phyloP scores from a whole-genome alignment of 2,888 invertebrate genomes.

The Syritta pipiens region DNA sequence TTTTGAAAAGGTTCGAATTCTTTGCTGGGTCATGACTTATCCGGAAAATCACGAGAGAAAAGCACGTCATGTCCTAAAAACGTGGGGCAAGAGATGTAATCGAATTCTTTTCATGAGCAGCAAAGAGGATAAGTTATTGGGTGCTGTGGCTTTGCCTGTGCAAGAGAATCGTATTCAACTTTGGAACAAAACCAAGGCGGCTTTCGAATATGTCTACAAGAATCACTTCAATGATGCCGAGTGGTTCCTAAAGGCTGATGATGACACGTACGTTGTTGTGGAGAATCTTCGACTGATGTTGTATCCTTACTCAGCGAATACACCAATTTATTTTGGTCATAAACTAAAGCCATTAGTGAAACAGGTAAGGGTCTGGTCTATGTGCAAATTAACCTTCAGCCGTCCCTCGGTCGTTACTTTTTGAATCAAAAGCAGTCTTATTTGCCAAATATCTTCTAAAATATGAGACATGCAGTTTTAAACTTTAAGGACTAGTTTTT shows the following conservation, averaged over 20 bases:
- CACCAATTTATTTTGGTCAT: conserved; percentile 94
- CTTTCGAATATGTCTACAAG: conserved; percentile 92
- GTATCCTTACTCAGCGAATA: conserved; percentile 85
- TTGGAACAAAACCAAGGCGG: conserved; percentile 98
- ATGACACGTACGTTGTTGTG: conserved; percentile 98
- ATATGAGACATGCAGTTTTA: conserved; percentile 71
- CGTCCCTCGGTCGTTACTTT: no score
- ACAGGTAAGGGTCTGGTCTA: no score
- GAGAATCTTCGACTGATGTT: conserved; percentile 97
- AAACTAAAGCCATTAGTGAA: conserved; percentile 88
- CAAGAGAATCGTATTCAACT: conserved; percentile 93
- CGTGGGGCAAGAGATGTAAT: conserved; percentile 97
- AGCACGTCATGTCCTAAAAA: conserved; percentile 95
- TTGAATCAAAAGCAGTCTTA: no score
- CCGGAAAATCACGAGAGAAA: conserved; percentile 93
- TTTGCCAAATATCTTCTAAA: no score
- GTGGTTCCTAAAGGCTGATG: conserved; percentile 99
- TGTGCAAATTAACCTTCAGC: no score
- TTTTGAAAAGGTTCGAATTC: conserved; percentile 87
- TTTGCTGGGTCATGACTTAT: conserved; percentile 98
- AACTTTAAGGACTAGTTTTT: no score
- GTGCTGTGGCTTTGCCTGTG: conserved; percentile 90
- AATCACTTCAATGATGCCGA: conserved; percentile 92
- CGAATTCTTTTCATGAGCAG: conserved; percentile 93
- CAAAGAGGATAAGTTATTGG: conserved; percentile 85